These are phyloP conservation scores for Peucedramus taeniatus DNA, from an alignment of 2,113 vertebrate genomes.

Conservation along the genomic window DNA sequence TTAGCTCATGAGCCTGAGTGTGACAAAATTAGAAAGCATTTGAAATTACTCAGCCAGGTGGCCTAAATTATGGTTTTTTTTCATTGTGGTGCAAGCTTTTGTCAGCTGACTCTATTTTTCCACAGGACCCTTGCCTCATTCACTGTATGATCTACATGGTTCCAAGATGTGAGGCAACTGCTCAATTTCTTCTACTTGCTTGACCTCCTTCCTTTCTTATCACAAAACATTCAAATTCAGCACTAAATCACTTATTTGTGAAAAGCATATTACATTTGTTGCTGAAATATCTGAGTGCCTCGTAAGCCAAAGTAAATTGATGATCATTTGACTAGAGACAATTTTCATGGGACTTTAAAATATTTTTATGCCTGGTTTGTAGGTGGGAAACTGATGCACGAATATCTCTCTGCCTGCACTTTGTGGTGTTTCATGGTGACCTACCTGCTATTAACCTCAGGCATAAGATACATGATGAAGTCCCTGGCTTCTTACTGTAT, in stretches of 20 bases:
- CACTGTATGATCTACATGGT: not conserved
- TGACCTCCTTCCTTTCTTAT: not conserved
- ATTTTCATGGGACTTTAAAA: not conserved
- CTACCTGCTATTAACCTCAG: not conserved
- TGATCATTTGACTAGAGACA: not conserved
- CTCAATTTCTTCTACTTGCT: not conserved
- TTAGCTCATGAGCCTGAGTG: not conserved
- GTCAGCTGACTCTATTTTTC: not conserved
- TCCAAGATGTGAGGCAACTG: not conserved
- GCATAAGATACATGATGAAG: not conserved
- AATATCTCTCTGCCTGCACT: not conserved
- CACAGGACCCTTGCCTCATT: not conserved
- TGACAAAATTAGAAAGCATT: not conserved
- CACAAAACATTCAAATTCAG: not conserved
- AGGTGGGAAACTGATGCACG: not conserved
- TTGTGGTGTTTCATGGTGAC: not conserved
- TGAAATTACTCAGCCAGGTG: not conserved
- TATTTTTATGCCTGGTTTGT: not conserved
- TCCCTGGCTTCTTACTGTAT: not conserved
- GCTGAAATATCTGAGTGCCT: not conserved
- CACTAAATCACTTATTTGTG: not conserved
- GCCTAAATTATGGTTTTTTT: not conserved
- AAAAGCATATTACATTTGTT: not conserved
- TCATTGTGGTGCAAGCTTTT: not conserved
- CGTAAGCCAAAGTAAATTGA: not conserved